Base-by-base conservation (phyloP, 2,888 invertebrate species). In the Danaus chrysippus region DNA sequence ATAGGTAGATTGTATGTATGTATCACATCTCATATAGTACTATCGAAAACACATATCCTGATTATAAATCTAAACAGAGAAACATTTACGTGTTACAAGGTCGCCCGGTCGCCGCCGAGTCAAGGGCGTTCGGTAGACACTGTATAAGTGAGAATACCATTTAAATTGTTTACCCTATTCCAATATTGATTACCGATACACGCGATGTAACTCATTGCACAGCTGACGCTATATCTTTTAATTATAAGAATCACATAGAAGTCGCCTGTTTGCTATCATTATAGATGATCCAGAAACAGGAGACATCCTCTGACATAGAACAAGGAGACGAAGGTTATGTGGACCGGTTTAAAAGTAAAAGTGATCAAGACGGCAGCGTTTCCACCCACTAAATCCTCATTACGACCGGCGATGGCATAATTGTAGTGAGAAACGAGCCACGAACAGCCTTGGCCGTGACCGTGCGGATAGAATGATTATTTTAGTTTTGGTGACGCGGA, bases 381-480 rank as follows among this genome's bases (percentile, higher is more conserved):
- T 87, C 88, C 86, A 87, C 87, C 89, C 87, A 87, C 87, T 83
- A 84, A 88, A 87, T 87, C 87, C 87, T 89, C 87, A 88, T 87
- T 87, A 84, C 86, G 77, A 78, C 75, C 82, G 81, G 72, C 75
- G 75, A 71, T 79, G 77, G 82, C 79, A 82, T 87, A 85, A 88
- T 88, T 87, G 87, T 79, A 82, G 80, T 75, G 81, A 80, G 81
- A 79, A 77, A 81, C 80, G 78, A 82, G 80, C 80, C 79, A 81
- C 80, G 78, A 82, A 79, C 83, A 89, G 87, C 90, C 90, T 91
- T 91, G 90, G 89, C 90, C 89, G 89, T 91, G 90, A 89, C 90
- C 90, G 87, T 64, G 80, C 76, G 77, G 83, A 85, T 84, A 84
- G 86, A 84, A 77, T 84, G 87, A 81, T 83, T 86, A 88, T 88